phyloP scores from a whole-genome alignment of 1,140 invertebrate species.

The Brachionus koreanus region DNA sequence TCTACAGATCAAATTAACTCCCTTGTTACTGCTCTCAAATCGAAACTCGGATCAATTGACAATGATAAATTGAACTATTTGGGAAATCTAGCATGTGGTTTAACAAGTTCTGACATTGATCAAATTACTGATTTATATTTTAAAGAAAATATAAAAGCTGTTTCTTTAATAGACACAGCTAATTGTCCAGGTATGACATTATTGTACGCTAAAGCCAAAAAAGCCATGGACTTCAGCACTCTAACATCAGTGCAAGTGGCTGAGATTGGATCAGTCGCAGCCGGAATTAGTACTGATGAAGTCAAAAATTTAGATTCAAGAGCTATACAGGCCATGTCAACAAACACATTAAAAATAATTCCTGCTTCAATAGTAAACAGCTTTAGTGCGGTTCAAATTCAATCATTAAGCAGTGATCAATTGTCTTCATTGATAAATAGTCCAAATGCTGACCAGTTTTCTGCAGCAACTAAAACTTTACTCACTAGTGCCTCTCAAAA shows the following conservation, averaged over 20 bases:
- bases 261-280: background rate
- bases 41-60: background rate
- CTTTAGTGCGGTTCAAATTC: background rate
- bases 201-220: background rate
- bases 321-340: background rate
- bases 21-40: background rate
- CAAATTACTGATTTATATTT: background rate
- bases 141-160: background rate
- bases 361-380: background rate
- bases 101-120: background rate
- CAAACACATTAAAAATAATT: background rate
- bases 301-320: background rate
- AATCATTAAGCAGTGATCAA: background rate
- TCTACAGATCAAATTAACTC: background rate
- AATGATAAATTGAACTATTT: background rate
- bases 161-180: background rate
- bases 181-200: background rate
- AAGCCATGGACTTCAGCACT: background rate
- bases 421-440: background rate
- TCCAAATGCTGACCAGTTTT: background rate
- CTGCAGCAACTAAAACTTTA: background rate
- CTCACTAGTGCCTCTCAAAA: background rate
- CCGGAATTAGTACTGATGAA: background rate
- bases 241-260: background rate
- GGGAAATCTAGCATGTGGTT: slow-evolving; percentile 10